These are phyloP conservation scores for Calcarius ornatus DNA, from an alignment of 2,113 vertebrate species.

Conservation along the genomic window DNA sequence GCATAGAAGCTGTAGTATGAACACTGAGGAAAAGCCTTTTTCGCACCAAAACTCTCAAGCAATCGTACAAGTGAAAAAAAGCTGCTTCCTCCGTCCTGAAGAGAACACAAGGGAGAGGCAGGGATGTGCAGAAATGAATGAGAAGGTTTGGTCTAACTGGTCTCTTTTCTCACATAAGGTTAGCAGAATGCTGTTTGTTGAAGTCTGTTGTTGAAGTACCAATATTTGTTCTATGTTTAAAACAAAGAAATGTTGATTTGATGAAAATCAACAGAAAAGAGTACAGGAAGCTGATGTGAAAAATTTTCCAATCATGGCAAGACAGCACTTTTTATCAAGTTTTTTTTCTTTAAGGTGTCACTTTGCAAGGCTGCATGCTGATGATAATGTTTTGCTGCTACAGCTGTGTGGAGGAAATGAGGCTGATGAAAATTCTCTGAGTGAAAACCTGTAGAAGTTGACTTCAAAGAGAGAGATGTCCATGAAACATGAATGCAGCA, in stretches of 20 bases:
- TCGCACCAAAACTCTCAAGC: not conserved
- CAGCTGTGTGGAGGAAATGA: not conserved
- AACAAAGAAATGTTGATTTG: not conserved
- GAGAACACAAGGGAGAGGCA: not conserved
- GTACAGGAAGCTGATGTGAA: not conserved
- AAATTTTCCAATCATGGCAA: not conserved
- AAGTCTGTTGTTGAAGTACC: not conserved
- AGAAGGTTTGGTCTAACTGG: not conserved
- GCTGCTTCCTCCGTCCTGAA: not conserved
- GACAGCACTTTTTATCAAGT: not conserved
- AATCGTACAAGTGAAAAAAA: not conserved
- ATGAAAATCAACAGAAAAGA: not conserved
- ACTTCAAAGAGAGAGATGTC: not conserved
- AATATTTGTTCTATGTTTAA: not conserved
- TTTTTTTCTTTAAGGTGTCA: not conserved
- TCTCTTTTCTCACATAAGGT: not conserved
- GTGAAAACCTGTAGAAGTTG: not conserved
- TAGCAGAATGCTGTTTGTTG: not conserved
- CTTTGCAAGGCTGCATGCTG: not conserved
- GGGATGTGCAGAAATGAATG: not conserved
- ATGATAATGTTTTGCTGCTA: not conserved
- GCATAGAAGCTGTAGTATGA: not conserved
- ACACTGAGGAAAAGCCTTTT: not conserved
- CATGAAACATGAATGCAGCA: fast-evolving
- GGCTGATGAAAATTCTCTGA: not conserved